Base-by-base conservation (phyloP, 2,888 invertebrate species). In the Pristionchus exspectatus region DNA sequence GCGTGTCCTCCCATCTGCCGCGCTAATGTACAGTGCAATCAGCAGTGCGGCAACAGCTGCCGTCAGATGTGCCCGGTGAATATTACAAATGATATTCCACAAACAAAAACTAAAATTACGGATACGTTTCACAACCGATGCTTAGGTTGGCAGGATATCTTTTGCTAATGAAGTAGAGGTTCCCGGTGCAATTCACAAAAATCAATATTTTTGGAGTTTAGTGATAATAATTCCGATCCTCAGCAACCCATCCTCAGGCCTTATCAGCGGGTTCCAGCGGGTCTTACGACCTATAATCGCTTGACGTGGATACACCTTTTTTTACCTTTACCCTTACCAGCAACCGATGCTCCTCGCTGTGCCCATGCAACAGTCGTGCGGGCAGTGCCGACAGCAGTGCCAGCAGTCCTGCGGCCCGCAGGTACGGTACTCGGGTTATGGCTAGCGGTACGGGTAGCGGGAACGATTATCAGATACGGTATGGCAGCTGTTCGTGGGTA, bases 321-420 rank as follows among this genome's bases (percentile, higher is more conserved):
- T n/a, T n/a, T n/a, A n/a, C n/a, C n/a, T n/a, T n/a, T n/a, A n/a
- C n/a, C n/a, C n/a, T n/a, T n/a, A n/a, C 33, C 33, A 30, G 72
- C 72, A 72, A 24, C 72, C 72, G 2, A 30, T 74, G 33, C 74
- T 74, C 38, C 16, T 74, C 5, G 69, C 69, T 10, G 27, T 69
- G 7, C 33, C 38, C 33, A 33, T 38, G 14, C 74, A 74, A n/a
- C 81, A 81, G 81, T 54, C 44, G 50, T 81, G 81, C 27, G 50
- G 50, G n/a, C 81, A 81, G 50, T 81, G 81, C 50, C 33, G 38
- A n/a, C 81, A 81, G 50, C 81, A 27, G 27, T 81, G 81, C 50
- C n/a, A 27, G 33, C n/a, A 50, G n/a, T n/a, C 50, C 3, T 81
- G 81, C 50, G 74, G 74, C 38, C 7, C 9, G 1, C 69, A 72